These are phyloP conservation scores for Spermophilus dauricus DNA, from an alignment of 2,113 vertebrate species.

Conservation along the genomic window DNA sequence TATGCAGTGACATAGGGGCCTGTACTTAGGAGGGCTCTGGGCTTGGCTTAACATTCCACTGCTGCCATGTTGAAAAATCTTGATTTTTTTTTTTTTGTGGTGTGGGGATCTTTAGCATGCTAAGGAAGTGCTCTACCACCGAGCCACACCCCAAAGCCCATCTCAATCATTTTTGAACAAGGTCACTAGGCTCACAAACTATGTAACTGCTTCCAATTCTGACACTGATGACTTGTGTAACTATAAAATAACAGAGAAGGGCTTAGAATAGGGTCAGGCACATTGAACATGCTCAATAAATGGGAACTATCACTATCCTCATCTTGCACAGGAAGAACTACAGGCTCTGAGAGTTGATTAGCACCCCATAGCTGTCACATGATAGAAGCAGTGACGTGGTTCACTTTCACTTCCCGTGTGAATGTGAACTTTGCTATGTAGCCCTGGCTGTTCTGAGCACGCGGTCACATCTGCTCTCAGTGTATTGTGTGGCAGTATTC, in stretches of 20 bases:
- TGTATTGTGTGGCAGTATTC: not conserved
- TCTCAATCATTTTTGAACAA: not conserved
- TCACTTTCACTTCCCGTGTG: constrained; percentile 75
- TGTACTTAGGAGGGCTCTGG: not conserved
- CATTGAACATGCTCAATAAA: not conserved
- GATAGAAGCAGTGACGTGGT: not conserved
- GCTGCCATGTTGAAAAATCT: not conserved
- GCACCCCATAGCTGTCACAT: constrained; percentile 20
- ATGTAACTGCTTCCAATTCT: not conserved
- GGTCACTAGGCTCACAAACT: not conserved
- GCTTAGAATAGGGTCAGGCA: not conserved
- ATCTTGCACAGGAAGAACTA: not conserved
- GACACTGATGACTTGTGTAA: not conserved
- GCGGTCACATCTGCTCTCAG: not conserved
- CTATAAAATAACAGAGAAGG: not conserved
- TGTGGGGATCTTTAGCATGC: not conserved
- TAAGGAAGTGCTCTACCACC: not conserved
- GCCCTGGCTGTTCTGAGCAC: constrained; percentile 35
- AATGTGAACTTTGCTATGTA: constrained; percentile 42
- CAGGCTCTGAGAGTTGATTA: not conserved
- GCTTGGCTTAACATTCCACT: not conserved
- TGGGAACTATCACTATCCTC: not conserved
- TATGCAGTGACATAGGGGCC: rapidly evolving
- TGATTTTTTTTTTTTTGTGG: no score
- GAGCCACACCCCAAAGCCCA: not conserved